Base-by-base conservation (phyloP, 1,140 invertebrate species). In the Halotydeus destructor region DNA sequence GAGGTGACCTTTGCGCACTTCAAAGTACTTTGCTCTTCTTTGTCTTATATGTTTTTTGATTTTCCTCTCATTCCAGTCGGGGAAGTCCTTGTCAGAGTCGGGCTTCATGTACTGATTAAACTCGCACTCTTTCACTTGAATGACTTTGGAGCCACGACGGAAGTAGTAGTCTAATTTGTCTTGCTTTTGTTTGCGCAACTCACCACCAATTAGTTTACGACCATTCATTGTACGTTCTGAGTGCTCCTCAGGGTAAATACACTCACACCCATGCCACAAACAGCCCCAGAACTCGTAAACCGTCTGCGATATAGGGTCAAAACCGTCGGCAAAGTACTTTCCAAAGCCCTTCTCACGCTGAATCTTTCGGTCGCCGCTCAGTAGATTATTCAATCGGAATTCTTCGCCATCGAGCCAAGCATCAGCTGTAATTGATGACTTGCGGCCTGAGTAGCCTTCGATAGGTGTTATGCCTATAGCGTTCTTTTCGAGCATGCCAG, bases 221-320 rank as follows among this genome's bases (percentile, higher is more conserved):
- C 19, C 23, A 6, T 30, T 14, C 23, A 26, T 25, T 34, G 11
- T 28, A 25, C 11, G 23, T 12, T 14, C 3, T 27, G 3, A 16
- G 3, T 4, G 5, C 5, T 23, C 3, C 5, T 36, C 34, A 19
- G 14, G 34, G 16, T 21, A 42, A 38, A 27, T 35, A 14, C 16
- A 4, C 19, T 5, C 5, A 36, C 40, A 42, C 4, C 40, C 40
- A 36, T 42, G 40, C 4, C 8, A 34, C 11, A 22, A 42, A 42
- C 40, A 42, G 8, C 40, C 40, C 12, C 14, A 32, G 38, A 31
- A 40, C 38, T 40, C 38, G 19, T 27, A 40, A 6, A 40, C 24
- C 12, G 8, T 35, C 5, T 27, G 19, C 8, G 16, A 12, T 8
- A 9, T 3, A 3, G 19, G 34, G 24, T 12, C 12, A 18, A 28